Conservation (phyloP, 2,113 vertebrate genomes). For the Lipotes vexillifer region DNA sequence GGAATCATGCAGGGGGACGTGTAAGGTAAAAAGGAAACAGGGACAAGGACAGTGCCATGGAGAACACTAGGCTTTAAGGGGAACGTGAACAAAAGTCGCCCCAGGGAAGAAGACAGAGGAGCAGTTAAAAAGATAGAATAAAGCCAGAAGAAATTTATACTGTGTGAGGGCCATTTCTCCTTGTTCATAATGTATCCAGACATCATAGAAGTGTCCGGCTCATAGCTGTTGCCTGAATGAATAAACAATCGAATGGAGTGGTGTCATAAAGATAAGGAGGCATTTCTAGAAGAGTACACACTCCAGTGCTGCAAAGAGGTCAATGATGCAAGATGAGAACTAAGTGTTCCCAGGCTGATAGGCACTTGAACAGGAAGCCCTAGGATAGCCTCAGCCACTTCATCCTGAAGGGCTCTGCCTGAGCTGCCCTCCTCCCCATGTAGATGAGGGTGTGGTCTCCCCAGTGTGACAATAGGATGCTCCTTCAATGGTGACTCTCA, state of each 20-base stretch:
- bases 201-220: background rate
- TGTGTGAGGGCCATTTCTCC: background rate
- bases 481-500: background rate
- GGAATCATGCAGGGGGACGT: background rate
- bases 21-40: background rate
- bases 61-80: background rate
- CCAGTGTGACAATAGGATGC: background rate
- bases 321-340: background rate
- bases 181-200: background rate
- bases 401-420: background rate
- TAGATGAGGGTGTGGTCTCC: rapidly evolving
- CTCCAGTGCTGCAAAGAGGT: background rate
- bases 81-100: background rate
- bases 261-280: slow-evolving; percentile 45
- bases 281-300: background rate
- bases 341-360: background rate
- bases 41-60: background rate
- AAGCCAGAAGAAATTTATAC: background rate
- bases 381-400: background rate
- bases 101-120: background rate
- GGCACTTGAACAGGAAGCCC: background rate
- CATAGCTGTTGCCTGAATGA: background rate
- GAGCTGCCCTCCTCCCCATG: background rate
- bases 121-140: background rate
- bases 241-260: background rate